Evolutionary conservation across 2,113 vertebrate genomes (phyloP), one percentile per base, ranked within the genome.

Genomic region (Sturnus vulgaris): DNA sequence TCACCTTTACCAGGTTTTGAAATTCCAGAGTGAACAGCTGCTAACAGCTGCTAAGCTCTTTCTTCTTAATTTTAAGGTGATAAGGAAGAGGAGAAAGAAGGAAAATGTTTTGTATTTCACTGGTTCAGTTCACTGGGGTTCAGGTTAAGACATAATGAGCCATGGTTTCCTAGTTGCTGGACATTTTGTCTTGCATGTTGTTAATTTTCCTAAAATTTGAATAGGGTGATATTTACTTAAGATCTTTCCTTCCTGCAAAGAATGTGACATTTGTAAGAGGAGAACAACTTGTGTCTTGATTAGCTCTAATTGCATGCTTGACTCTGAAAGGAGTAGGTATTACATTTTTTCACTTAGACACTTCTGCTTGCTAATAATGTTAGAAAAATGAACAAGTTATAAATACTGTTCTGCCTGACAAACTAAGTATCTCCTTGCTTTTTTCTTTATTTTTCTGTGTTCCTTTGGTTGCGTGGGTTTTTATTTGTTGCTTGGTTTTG

Each of bases 211-310:
- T 46, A 57, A 37, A 82, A 85, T 90, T 57, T 33, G 31, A 84
- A 40, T 22, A 85, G 60, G 17, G n/a, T 85, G 93, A 66, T 77
- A 87, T 87, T 95, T 91, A 39, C 56, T 39, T 60, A 44, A 63
- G 7, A 37, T 69, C 57, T 72, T 84, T 87, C n/a, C 57, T 72
- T 96, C 44, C 73, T 84, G 53, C 25, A 73, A 78, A 52, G 66
- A 90, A 61, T 53, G n/a, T 85, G 90, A 68, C 44, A 63, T 88
- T 90, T 2, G 2, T 88, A 40, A 78, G n/a, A 79, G 20, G 55
- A 84, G 82, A 87, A 91, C 64, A 95, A 68, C 31, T 79, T 85
- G 63, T 75, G 73, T 68, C 56, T 72, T 94, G 52, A 82, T 92
- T 57, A 72, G 50, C 78, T 82, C 81, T 82, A 82, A 85, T 90